Evolutionary conservation across 2,888 invertebrate species (phyloP).

Genomic region (Anticlea derivata): DNA sequence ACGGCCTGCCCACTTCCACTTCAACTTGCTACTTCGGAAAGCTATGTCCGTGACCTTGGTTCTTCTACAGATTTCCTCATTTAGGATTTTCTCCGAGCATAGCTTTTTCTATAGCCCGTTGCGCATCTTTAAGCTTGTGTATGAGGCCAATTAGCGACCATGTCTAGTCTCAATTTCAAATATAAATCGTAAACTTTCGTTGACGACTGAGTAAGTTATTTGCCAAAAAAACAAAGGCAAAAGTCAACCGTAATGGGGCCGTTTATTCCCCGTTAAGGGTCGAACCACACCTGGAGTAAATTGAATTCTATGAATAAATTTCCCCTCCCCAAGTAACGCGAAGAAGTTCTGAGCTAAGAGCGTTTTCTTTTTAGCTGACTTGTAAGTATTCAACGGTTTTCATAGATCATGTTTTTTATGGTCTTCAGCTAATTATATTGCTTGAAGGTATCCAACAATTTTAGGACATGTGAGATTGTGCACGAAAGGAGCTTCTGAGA

Average conservation of each 20-base stretch:
- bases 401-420: neutral
- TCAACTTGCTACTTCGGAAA: too few relatives aligned
- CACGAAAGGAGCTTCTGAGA: too few relatives aligned
- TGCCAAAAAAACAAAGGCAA: conserved; percentile 57
- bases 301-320: conserved; percentile 80
- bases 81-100: too few relatives aligned
- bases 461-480: too few relatives aligned
- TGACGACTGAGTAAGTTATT: conserved; percentile 16
- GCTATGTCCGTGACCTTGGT: too few relatives aligned
- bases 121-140: too few relatives aligned
- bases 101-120: too few relatives aligned
- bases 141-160: too few relatives aligned
- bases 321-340: conserved; percentile 32
- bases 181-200: neutral
- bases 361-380: conserved; percentile 26
- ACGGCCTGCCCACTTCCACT: too few relatives aligned
- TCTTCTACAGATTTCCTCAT: too few relatives aligned
- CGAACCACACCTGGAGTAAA: conserved; percentile 77
- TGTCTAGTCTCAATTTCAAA: too few relatives aligned
- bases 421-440: neutral
- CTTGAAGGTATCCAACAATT: too few relatives aligned
- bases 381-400: conserved; percentile 16
- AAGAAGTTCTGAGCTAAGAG: conserved; percentile 21
- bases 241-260: conserved; percentile 68
- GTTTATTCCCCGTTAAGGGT: conserved; percentile 77